Evolutionary conservation across 2,888 invertebrate genomes (phyloP).

Genomic region (Polietes domitor): DNA sequence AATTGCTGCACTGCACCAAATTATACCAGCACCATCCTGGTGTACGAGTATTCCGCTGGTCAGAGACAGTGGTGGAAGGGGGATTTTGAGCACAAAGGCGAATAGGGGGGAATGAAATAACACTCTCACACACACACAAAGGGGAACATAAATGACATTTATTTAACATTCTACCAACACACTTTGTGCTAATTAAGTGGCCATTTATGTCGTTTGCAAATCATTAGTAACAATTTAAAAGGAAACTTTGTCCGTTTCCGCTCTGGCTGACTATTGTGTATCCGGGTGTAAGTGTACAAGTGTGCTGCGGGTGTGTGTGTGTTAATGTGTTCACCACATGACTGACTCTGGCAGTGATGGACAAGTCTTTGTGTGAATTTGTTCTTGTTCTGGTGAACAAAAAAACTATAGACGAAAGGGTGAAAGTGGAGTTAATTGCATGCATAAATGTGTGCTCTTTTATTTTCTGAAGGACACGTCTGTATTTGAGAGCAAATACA

Average conservation of each 20-base stretch:
- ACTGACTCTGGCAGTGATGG: background rate
- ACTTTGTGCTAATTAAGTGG: conserved; percentile 60
- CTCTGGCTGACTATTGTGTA: background rate
- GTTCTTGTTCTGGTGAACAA: background rate
- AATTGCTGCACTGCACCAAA: conserved; percentile 50
- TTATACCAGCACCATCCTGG: too few relatives aligned
- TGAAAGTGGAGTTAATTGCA: too few relatives aligned
- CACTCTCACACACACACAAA: background rate
- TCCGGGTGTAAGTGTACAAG: background rate
- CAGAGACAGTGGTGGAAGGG: background rate
- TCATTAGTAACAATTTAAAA: conserved; percentile 57
- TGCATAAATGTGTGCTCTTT: too few relatives aligned
- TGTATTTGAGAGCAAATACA: too few relatives aligned
- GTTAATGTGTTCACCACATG: conserved; percentile 18
- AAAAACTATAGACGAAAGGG: background rate
- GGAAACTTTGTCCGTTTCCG: conserved; percentile 38
- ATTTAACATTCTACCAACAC: conserved; percentile 34
- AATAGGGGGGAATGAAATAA: background rate
- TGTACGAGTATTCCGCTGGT: background rate
- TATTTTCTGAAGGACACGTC: too few relatives aligned
- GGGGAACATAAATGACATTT: conserved; percentile 21
- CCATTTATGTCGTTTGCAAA: conserved; percentile 64
- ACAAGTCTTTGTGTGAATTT: background rate
- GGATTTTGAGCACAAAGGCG: background rate
- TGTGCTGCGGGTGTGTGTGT: background rate